Evolutionary conservation across 2,113 vertebrate genomes (phyloP), one percentile per base, ranked within the genome.

Genomic region (Microtus richardsoni): DNA sequence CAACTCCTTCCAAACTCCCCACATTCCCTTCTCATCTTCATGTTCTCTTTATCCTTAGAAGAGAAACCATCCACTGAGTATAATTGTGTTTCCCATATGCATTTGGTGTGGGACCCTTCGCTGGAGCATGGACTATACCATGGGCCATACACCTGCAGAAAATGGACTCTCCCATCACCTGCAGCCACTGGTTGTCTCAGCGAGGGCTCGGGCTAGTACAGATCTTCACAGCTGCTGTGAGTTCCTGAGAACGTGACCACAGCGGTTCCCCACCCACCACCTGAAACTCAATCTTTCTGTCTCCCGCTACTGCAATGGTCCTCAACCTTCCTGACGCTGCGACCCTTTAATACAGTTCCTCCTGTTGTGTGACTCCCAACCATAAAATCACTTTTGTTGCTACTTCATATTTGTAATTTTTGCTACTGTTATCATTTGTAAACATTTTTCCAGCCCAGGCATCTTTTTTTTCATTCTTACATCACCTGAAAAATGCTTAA

Each of bases 401-500:
- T 26, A 83, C 54, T 60, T 28, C 36, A 39, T 58, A n/a, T 58
- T 21, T 60, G 6, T 82, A 82, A 60, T 39, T 82, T 58, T 60
- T 82, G 79, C 52, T 39, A 26, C 44, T 49, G 36, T 82, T 60
- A 28, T 60, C 7, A 82, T 28, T 82, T n/a, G 12, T 60, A 60
- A 60, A 60, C 58, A 82, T 70, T 33, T 86, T 21, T 2, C 30
- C 8, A 7, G 41, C 30, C 16, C 41, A 33, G 70, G 95, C 39
- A 49, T 68, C 96, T 13, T 0, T 75, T 47, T 93, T 95, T 91
- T 80, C 19, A 30, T 73, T 87, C 13, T 93, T n/a, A 54, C 2
- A 73, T 74, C 79, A 90, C 85, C 68, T 88, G 7, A 78, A 89
- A 89, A 92, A 64, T 60, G 30, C 60, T 66, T 92, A 6, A 44